Base-by-base conservation (phyloP, 64 coral and sea anemone genomes). In the Trachythela sp. region DNA sequence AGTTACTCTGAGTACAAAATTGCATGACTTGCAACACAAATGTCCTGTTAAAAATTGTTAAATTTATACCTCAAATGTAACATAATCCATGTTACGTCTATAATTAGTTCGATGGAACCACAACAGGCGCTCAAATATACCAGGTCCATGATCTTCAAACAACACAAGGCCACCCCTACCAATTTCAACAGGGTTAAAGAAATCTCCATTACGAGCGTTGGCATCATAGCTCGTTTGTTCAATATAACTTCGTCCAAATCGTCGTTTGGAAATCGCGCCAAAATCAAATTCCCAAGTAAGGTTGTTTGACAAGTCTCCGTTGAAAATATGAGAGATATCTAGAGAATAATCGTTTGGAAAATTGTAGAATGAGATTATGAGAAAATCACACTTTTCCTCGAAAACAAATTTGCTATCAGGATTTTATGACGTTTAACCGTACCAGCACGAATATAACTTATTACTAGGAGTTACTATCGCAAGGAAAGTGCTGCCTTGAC, bases 291-390 rank as follows among this genome's bases (percentile, higher is more conserved):
- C 32, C 71, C 71, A 77, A 3, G 71, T 77, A 77, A 13, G 71
- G 17, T 77, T 9, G 71, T 77, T 77, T 5, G 71, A 77, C 71
- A 38, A 18, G 29, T 77, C 31, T 18, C 71, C 71, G 24, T 35
- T 3, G 71, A 77, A 77, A 77, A 77, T 77, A 77, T 77, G 31
- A 77, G 71, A 2, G n/a, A 77, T 32, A 77, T 77, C 71, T 77
- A 77, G 36, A 77, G 26, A 14, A 59, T 6, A 59, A 9, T 15
- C 7, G 48, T n/a, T n/a, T n/a, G 15, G 48, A 49, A 6, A 9
- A 9, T 15, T 49, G 48, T 49, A 49, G 48, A 9, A 15, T 49
- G 7, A 49, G 15, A 49, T 49, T 49, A 15, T 49, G 48, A n/a
- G n/a, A n/a, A n/a, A n/a, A n/a, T n/a, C n/a, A n/a, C n/a, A n/a